phyloP scores from a whole-genome alignment of 2,888 invertebrate species.

The Heliconius cydno region DNA sequence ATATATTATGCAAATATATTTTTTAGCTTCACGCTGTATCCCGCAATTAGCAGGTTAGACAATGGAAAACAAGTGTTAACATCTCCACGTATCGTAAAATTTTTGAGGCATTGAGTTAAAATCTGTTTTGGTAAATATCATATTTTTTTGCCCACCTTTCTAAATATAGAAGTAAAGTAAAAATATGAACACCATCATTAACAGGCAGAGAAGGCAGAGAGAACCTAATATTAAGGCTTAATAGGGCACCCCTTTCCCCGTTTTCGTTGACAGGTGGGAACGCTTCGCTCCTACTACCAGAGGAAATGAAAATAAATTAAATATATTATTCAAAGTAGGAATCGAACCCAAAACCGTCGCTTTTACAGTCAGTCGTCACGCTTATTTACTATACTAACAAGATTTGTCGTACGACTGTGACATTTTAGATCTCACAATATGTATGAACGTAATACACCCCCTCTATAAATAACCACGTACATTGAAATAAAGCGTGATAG shows the following conservation, averaged over 20 bases:
- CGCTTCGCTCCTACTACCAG: neutral
- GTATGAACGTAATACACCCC: neutral
- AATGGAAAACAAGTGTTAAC: neutral
- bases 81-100: too few relatives aligned
- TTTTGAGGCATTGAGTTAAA: too few relatives aligned
- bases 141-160: too few relatives aligned
- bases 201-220: too few relatives aligned
- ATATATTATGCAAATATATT: neutral
- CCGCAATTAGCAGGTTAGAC: neutral
- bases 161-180: too few relatives aligned
- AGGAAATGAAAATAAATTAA: neutral
- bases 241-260: neutral
- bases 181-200: too few relatives aligned
- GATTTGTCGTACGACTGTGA: neutral
- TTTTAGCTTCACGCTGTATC: neutral
- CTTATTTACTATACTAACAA: neutral
- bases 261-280: neutral
- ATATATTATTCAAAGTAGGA: neutral
- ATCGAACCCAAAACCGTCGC: neutral
- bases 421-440: constrained; percentile 5
- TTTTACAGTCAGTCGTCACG: neutral
- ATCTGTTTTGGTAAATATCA: too few relatives aligned
- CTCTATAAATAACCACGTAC: constrained; percentile 34
- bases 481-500: constrained; percentile 40
- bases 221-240: too few relatives aligned